A percentile compares a stretch with the other conserved stretches of the same genome.
Conservation (phyloP, 2,113 vertebrate species). For the Amphiprion percula region DNA sequence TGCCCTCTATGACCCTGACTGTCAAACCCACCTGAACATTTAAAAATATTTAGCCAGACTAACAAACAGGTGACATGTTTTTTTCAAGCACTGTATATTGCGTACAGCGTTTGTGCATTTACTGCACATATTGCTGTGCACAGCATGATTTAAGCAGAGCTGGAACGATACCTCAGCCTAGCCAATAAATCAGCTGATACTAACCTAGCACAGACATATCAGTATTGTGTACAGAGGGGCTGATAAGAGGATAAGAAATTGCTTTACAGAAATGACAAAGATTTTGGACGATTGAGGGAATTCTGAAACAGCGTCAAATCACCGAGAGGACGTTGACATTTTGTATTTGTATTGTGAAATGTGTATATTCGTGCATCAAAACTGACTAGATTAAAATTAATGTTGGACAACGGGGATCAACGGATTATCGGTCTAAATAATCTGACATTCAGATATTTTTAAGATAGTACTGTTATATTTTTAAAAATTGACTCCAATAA, state of each 20-base stretch:
- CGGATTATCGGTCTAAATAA: too few species aligned
- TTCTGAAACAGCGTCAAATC: too few species aligned
- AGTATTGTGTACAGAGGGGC: not conserved
- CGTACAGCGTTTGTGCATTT: not conserved
- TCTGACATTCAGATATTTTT: too few species aligned
- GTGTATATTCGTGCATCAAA: too few species aligned
- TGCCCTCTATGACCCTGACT: constrained; percentile 41
- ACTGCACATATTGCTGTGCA: not conserved
- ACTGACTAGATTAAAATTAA: too few species aligned
- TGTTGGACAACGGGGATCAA: not conserved
- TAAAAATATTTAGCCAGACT: constrained; percentile 13
- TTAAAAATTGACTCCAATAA: too few species aligned
- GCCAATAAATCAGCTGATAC: not conserved
- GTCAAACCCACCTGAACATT: constrained; percentile 1
- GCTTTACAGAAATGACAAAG: too few species aligned
- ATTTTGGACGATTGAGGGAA: too few species aligned
- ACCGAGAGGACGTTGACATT: too few species aligned
- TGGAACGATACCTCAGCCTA: not conserved
- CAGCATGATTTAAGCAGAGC: not conserved
- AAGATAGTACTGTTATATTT: too few species aligned
- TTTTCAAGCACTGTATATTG: not conserved
- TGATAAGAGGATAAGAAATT: too few species aligned
- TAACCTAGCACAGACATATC: not conserved
- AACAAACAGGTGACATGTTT: constrained; percentile 5
- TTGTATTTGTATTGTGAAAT: too few species aligned